A percentile compares a stretch with the other conserved stretches of the same genome.
These are phyloP conservation scores for Chaetogeoica ovagalla DNA, from an alignment of 2,888 invertebrate genomes.

Conservation along the genomic window DNA sequence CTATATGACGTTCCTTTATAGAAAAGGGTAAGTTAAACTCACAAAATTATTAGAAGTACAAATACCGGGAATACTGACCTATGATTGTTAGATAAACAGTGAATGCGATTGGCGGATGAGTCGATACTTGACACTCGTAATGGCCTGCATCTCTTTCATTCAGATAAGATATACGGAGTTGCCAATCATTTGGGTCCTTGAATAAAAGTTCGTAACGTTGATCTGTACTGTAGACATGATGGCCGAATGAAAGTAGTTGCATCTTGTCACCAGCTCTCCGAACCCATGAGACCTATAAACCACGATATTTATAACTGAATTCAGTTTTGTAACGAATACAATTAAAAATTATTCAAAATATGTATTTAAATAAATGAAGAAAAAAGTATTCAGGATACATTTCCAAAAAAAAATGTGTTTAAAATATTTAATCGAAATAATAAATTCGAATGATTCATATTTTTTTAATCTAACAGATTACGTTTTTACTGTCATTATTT, in stretches of 20 bases:
- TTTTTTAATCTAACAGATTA: too few species aligned
- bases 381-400: too few species aligned
- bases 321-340: too few species aligned
- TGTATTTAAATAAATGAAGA: too few species aligned
- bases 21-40: too few species aligned
- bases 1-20: too few species aligned
- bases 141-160: slow-evolving; percentile 76
- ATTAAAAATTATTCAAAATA: too few species aligned
- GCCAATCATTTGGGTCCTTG: slow-evolving; percentile 76
- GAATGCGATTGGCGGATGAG: slow-evolving; percentile 73
- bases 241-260: slow-evolving; percentile 71
- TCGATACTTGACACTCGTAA: slow-evolving; percentile 80
- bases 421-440: too few species aligned
- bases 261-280: slow-evolving; percentile 69
- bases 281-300: slow-evolving; percentile 68
- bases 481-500: too few species aligned
- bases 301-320: background rate
- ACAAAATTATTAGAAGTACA: too few species aligned
- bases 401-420: too few species aligned
- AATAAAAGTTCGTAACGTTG: slow-evolving; percentile 70
- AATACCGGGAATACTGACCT: slow-evolving; percentile 64
- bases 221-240: slow-evolving; percentile 61
- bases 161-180: slow-evolving; percentile 72
- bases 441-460: too few species aligned
- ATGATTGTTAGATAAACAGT: slow-evolving; percentile 72